Evolutionary conservation across 2,888 invertebrate species (phyloP).

Genomic region (Chouioia cunea): DNA sequence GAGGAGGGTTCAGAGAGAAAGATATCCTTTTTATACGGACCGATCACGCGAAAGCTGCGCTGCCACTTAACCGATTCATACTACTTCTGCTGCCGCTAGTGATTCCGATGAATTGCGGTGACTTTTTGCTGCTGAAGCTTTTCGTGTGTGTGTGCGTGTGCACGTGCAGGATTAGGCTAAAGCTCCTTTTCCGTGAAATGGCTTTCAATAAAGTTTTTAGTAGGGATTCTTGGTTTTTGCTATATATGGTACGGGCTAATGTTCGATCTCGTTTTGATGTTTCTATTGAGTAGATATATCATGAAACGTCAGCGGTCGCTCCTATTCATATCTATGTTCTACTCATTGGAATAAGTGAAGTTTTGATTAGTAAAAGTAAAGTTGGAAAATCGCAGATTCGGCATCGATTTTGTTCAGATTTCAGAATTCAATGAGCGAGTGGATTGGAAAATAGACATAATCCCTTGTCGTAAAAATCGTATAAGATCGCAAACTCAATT

Average conservation of each 20-base stretch:
- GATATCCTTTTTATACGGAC: conserved; percentile 40
- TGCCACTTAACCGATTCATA: conserved; percentile 38
- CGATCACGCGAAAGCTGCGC: conserved; percentile 33
- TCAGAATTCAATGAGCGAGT: not conserved
- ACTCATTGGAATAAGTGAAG: not conserved
- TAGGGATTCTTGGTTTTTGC: conserved; percentile 12
- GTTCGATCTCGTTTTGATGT: not conserved
- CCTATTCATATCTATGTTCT: not conserved
- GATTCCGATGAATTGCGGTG: conserved; percentile 25
- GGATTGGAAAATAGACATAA: conserved; percentile 4
- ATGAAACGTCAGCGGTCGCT: not conserved
- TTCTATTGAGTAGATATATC: not conserved
- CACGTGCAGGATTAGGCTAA: conserved; percentile 28
- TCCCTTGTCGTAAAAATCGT: conserved; percentile 24
- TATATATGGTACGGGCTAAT: not conserved
- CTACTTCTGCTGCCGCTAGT: conserved; percentile 14
- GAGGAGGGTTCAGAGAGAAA: conserved; percentile 19
- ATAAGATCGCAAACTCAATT: conserved; percentile 43
- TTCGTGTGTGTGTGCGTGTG: not conserved
- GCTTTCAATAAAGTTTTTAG: not conserved
- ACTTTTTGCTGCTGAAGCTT: too few relatives aligned
- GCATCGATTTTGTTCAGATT: too few relatives aligned
- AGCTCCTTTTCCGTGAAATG: conserved; percentile 10
- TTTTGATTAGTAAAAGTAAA: not conserved
- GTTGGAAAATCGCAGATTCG: too few relatives aligned